Evolutionary conservation across 2,888 invertebrate species (phyloP).

Genomic region (Drosophila nigritarsus): DNA sequence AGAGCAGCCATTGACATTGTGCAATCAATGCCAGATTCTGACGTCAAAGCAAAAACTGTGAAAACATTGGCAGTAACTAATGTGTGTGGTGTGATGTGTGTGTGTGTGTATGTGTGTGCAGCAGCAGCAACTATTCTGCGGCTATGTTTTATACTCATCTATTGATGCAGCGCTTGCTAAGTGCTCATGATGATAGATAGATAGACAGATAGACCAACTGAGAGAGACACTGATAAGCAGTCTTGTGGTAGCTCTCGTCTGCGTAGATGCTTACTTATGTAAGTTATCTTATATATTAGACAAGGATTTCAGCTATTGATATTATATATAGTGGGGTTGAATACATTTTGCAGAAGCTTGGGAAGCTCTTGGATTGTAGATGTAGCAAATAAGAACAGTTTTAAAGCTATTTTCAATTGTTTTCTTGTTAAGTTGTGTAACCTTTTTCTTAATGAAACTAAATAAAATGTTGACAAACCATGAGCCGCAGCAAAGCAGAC

Average conservation of each 20-base stretch:
- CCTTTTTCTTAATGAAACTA: background rate
- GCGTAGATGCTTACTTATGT: background rate
- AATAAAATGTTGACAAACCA: background rate
- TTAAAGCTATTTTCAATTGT: background rate
- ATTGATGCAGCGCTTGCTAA: conserved; percentile 12
- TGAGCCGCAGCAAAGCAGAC: background rate
- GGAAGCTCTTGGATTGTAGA: background rate
- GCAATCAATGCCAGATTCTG: conserved; percentile 51
- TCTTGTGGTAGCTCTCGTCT: background rate
- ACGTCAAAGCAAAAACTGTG: conserved; percentile 40
- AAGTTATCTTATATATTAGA: background rate
- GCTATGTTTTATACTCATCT: conserved; percentile 6
- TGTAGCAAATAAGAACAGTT: background rate
- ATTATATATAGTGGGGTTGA: background rate
- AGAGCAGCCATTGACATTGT: conserved; percentile 30
- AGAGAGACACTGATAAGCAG: conserved; percentile 4
- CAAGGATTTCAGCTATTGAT: background rate
- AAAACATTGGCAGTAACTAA: conserved; percentile 14
- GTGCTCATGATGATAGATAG: conserved; percentile 9
- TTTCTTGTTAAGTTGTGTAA: accelerated
- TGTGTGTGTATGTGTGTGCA: background rate
- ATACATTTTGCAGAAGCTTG: background rate
- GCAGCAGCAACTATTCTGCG: background rate
- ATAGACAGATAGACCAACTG: background rate
- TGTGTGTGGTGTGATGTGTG: background rate